Evolutionary conservation across 2,113 vertebrate genomes (phyloP).

Genomic region (Nansenia antarctica): DNA sequence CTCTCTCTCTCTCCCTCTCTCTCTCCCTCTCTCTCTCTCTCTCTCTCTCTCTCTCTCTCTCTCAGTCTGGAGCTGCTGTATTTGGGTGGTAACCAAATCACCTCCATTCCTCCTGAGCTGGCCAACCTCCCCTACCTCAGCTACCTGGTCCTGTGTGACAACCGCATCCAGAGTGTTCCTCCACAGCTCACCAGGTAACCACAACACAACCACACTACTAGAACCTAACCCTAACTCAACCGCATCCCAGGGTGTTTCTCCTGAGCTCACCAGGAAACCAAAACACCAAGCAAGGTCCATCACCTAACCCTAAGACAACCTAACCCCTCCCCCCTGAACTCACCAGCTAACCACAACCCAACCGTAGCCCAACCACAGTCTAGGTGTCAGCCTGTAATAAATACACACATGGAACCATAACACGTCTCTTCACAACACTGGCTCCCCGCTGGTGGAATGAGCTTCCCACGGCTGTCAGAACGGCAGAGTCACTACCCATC

Average conservation of each 20-base stretch:
- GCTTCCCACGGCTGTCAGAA: too few species aligned
- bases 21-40: too few species aligned
- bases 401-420: neutral
- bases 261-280: neutral
- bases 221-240: neutral
- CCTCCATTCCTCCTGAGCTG: slow-evolving; percentile 91
- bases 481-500: too few species aligned
- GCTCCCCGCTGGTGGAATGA: too few species aligned
- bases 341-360: neutral
- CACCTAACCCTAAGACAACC: neutral
- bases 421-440: neutral
- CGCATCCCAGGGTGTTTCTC: neutral
- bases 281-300: neutral
- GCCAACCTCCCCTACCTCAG: slow-evolving; percentile 89
- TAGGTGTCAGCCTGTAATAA: neutral
- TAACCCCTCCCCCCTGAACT: neutral
- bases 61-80: slow-evolving; percentile 94
- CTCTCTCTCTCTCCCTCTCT: too few species aligned
- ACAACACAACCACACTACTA: slow-evolving; percentile 65
- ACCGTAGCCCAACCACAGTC: neutral
- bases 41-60: slow-evolving; percentile 27
- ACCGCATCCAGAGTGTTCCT: slow-evolving; percentile 96
- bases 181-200: slow-evolving; percentile 95
- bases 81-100: slow-evolving; percentile 95
- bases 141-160: slow-evolving; percentile 95